These are phyloP conservation scores for Pachypanchax playfairii DNA, from an alignment of 2,113 vertebrate species.

Conservation along the genomic window DNA sequence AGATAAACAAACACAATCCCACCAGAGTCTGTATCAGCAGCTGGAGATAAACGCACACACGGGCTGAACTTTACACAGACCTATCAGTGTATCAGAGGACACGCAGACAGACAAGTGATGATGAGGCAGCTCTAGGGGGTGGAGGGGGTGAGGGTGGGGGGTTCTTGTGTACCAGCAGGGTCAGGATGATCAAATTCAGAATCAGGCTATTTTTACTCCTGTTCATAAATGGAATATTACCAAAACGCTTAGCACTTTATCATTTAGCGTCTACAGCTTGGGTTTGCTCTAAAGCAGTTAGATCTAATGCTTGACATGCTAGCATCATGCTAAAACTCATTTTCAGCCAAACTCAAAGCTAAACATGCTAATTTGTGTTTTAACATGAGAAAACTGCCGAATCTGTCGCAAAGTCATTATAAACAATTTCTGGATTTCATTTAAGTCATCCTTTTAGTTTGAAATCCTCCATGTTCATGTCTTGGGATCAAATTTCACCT, in stretches of 20 bases:
- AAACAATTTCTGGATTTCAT: not conserved
- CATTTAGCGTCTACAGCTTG: not conserved
- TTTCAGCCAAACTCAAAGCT: too few species aligned
- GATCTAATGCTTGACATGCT: not conserved
- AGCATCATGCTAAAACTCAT: not conserved
- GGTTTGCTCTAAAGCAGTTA: not conserved
- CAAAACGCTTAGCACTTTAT: too few species aligned
- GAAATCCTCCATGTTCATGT: not conserved
- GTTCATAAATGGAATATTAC: too few species aligned
- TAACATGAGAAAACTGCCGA: too few species aligned
- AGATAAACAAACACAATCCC: conserved; percentile 56
- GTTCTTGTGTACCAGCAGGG: conserved; percentile 42
- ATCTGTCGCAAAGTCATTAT: not conserved
- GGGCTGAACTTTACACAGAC: conserved; percentile 61
- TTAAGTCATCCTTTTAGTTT: not conserved
- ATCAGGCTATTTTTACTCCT: too few species aligned
- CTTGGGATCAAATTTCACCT: not conserved
- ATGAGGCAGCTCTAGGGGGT: conserved; percentile 33
- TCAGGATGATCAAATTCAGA: conserved; percentile 39
- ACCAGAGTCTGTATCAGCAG: conserved; percentile 36
- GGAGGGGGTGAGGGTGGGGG: conserved; percentile 38
- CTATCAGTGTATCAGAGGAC: conserved; percentile 62
- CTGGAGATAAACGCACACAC: conserved; percentile 42
- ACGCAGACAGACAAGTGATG: conserved; percentile 52
- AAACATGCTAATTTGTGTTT: too few species aligned